Evolutionary conservation across 2,888 invertebrate genomes (phyloP), one percentile per base, ranked within the genome.

Genomic region (Brachyptera risi): DNA sequence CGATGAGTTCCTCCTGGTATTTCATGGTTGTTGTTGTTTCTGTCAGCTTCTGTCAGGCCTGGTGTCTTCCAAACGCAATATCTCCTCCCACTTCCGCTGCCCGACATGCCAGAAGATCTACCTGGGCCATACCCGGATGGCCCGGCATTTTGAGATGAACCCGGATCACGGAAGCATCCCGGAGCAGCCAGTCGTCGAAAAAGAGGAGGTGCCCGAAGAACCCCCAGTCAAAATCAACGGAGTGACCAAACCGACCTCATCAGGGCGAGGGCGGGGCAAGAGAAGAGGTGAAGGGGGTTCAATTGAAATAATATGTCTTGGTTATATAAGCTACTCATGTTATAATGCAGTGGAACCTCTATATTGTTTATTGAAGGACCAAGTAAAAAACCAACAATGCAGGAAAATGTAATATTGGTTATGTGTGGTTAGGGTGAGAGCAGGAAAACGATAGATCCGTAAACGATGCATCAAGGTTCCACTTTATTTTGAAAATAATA

Each of bases 81-180:
- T 80, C 64, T 75, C 79, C 0, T 73, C 79, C 44, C 77, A 79
- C 51, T 83, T 80, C 68, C 75, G 79, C 35, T 86, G 86, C 71
- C 80, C 81, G 1, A 80, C 80, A n/a, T 86, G 86, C 72, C 77
- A 79, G 58, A 85, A 85, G 70, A 80, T 82, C 15, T 86, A 85
- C 71, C 73, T 85, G 57, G 85, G 85, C 4, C 76, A 78, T 66
- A 79, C 76, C 27, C 79, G 82, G 57, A 80, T 86, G 75, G 76
- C 80, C 19, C 74, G 81, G 60, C 87, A 87, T 72, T 81, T 84
- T 65, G 76, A 81, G 66, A 77, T 83, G 67, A 77, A 82, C 72
- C 85, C 85, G 1, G 78, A 78, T 61, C 86, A 86, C 70, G 82
- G 83, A 67, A 68, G 75, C 37, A 2, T 23, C 23, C 19, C 1